Evolutionary conservation across 2,113 vertebrate genomes (phyloP).

Genomic region (Myiopsitta monachus): DNA sequence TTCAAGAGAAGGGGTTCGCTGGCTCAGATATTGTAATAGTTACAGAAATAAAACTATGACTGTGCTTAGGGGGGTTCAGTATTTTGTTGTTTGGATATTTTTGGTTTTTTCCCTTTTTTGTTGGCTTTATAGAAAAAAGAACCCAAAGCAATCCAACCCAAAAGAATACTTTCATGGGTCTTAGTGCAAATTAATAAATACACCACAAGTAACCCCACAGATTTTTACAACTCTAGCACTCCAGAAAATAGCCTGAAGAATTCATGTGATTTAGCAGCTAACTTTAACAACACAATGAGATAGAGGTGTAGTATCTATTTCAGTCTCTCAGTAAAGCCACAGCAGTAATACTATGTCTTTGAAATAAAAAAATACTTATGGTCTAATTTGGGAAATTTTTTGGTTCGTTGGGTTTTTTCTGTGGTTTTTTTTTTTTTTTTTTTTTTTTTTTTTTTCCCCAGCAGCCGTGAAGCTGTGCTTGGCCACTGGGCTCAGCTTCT

Average conservation of each 20-base stretch:
- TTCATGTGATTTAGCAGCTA: neutral
- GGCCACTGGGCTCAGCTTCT: no score
- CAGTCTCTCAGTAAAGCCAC: neutral
- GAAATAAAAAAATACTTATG: neutral
- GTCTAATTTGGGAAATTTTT: neutral
- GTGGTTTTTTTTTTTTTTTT: neutral
- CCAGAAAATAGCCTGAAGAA: neutral
- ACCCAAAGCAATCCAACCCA: no score
- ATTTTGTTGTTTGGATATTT: neutral
- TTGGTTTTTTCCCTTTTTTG: neutral
- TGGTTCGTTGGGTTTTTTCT: no score
- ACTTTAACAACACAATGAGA: neutral
- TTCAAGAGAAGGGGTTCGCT: neutral
- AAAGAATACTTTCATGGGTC: neutral
- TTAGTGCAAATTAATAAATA: neutral
- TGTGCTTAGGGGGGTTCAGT: rapidly evolving
- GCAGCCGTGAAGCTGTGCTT: no score
- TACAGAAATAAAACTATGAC: neutral
- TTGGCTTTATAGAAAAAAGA: neutral
- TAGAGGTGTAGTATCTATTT: neutral
- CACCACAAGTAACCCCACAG: neutral
- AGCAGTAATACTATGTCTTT: neutral
- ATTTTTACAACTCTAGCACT: neutral
- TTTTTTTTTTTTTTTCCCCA: neutral
- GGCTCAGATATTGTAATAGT: neutral